phyloP scores from a whole-genome alignment of 1,140 invertebrate species.

The Drosophila baimaii region DNA sequence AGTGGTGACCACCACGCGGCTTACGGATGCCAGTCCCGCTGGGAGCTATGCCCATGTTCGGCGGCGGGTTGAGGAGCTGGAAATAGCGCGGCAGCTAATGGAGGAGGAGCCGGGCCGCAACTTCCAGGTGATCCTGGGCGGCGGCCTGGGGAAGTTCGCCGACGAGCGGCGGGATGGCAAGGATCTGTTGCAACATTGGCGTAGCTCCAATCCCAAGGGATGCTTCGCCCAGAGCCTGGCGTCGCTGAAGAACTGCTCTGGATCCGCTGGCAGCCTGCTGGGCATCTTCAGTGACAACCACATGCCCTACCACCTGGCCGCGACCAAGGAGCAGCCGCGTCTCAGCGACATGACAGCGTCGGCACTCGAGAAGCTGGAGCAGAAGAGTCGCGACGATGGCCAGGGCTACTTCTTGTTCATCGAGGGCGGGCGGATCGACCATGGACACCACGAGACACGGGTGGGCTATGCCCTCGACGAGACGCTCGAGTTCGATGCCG shows the following conservation, averaged over 20 bases:
- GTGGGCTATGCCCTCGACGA: slow-evolving; percentile 89
- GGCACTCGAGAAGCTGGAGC: slow-evolving; percentile 87
- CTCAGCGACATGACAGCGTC: slow-evolving; percentile 90
- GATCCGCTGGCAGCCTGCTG: slow-evolving; percentile 73
- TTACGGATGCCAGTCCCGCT: slow-evolving; percentile 79
- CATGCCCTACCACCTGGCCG: slow-evolving; percentile 85
- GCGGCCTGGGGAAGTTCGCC: slow-evolving; percentile 87
- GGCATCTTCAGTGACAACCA: slow-evolving; percentile 85
- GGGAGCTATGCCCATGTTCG: slow-evolving; percentile 85
- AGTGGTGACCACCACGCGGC: slow-evolving; percentile 75
- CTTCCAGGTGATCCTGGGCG: slow-evolving; percentile 88
- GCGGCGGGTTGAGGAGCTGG: slow-evolving; percentile 90
- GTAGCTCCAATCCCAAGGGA: slow-evolving; percentile 51
- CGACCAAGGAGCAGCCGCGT: slow-evolving; percentile 88
- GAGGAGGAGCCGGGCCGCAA: slow-evolving; percentile 86
- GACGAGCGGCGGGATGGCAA: slow-evolving; percentile 84
- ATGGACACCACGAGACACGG: slow-evolving; percentile 88
- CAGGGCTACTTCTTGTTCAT: slow-evolving; percentile 88
- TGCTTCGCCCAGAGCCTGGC: slow-evolving; percentile 87
- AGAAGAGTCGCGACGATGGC: slow-evolving; percentile 73
- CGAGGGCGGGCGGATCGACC: slow-evolving; percentile 89
- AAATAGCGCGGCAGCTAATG: slow-evolving; percentile 88
- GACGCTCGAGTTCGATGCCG: slow-evolving; percentile 88
- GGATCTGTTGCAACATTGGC: slow-evolving; percentile 85
- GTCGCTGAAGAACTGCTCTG: slow-evolving; percentile 80